phyloP scores from a whole-genome alignment of 2,888 invertebrate species.

The Malacosoma neustria region DNA sequence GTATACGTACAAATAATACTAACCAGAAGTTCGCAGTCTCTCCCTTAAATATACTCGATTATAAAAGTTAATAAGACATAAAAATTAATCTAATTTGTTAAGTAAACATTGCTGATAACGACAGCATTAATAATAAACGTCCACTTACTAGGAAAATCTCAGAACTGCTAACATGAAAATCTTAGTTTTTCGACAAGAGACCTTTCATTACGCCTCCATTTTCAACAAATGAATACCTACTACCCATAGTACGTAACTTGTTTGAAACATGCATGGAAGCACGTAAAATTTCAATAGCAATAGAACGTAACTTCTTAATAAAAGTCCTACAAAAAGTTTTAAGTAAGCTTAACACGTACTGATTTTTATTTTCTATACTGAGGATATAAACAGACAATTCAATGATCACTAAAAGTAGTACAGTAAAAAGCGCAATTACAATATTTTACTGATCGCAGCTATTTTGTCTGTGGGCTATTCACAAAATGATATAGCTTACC shows the following conservation, averaged over 20 bases:
- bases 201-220: constrained; percentile 68
- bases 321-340: too few species aligned
- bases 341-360: too few species aligned
- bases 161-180: constrained; percentile 61
- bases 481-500: too few species aligned
- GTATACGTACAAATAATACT: constrained; percentile 37
- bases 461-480: too few species aligned
- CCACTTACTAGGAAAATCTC: constrained; percentile 45
- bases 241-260: constrained; percentile 32
- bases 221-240: constrained; percentile 69
- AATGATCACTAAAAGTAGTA: too few species aligned
- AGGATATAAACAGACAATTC: too few species aligned
- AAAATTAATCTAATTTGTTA: constrained; percentile 25
- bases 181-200: constrained; percentile 51
- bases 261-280: too few species aligned
- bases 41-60: constrained; percentile 62
- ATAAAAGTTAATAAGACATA: constrained; percentile 18
- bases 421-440: too few species aligned
- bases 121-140: constrained; percentile 27
- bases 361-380: too few species aligned
- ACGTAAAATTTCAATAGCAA: too few species aligned
- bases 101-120: constrained; percentile 37
- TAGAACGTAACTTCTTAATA: constrained; percentile 16
- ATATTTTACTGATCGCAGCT: too few species aligned
- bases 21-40: constrained; percentile 54